Percentiles rank a stretch among this genome's conserved stretches.
Conservation (phyloP, 2,888 invertebrate species). For the Leptinotarsa haldemani region DNA sequence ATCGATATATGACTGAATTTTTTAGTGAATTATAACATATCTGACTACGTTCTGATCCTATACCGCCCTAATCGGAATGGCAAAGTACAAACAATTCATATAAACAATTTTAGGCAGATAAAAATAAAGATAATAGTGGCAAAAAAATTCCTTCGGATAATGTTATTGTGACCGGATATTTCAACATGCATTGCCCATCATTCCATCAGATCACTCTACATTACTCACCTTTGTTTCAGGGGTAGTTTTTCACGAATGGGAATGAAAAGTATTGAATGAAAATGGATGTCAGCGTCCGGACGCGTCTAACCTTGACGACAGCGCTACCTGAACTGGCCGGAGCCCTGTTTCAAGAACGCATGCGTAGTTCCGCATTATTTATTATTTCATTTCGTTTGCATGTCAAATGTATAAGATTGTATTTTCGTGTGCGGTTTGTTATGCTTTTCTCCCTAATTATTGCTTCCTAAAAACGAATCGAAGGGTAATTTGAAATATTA, state of each 20-base stretch:
- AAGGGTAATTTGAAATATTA: neutral
- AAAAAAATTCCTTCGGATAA: neutral
- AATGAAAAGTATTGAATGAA: constrained; percentile 30
- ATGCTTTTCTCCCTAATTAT: constrained; percentile 10
- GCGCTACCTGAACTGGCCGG: constrained; percentile 58
- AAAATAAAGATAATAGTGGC: neutral
- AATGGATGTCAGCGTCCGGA: constrained; percentile 51
- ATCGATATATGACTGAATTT: too few relatives aligned
- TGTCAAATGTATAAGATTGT: constrained; percentile 33
- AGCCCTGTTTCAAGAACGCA: constrained; percentile 60
- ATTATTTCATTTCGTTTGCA: constrained; percentile 57
- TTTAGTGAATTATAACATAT: too few relatives aligned
- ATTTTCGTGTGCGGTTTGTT: constrained; percentile 30
- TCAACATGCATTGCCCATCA: neutral
- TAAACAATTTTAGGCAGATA: neutral
- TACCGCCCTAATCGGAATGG: too few relatives aligned
- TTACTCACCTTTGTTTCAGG: neutral
- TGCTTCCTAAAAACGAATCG: neutral
- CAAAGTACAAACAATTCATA: too few relatives aligned
- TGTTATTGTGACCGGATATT: too few relatives aligned
- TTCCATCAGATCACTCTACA: neutral
- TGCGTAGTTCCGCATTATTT: constrained; percentile 61
- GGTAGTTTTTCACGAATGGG: constrained; percentile 18
- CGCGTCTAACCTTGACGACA: constrained; percentile 58
- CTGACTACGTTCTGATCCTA: too few relatives aligned